Base-by-base conservation (phyloP, 2,888 invertebrate genomes). In the Craniophora ligustri region DNA sequence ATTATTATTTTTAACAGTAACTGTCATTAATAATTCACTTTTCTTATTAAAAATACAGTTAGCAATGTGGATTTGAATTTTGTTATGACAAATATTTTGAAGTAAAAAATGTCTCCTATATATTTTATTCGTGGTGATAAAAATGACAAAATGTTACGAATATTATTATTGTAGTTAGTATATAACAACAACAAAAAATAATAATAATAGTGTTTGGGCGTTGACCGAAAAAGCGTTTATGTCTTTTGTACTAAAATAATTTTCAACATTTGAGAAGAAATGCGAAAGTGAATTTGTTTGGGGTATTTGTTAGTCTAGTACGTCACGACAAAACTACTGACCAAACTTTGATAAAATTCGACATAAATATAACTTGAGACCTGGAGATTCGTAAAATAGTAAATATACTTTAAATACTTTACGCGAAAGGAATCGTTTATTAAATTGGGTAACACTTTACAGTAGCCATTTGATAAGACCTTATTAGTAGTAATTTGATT, bases 181-280 rank as follows among this genome's bases (percentile, higher is more conserved):
- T 36, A 8, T 14, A 55, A 48, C 11, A 13, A 35, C 11, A 35
- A 3, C 2, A n/a, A 26, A 3, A 8, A 2, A 3, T 10, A 10
- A 2, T n/a, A 8, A 3, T 10, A 10, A n/a, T n/a, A n/a, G n/a
- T n/a, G n/a, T n/a, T n/a, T n/a, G n/a, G n/a, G n/a, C n/a, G n/a
- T 11, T 32, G 11, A 11, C 19, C 35, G 3, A 15, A n/a, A n/a
- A n/a, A 26, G 67, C 63, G 67, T 64, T 64, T 67, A 67, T 48
- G 55, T 64, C 63, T 64, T 64, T 64, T 54, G 67, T 61, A 67
- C 48, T 41, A 30, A 41, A 30, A 61, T 10, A 7, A 2, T 23
- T 16, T 36, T 16, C 2, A 7, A 28, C 7, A n/a, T 44, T 10
- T 8, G 3, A 23, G 10, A 10, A 10, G 23, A 23, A 23, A 23